Evolutionary conservation across 2,113 vertebrate genomes (phyloP), one percentile per base, ranked within the genome.

Genomic region (Empidonax traillii): DNA sequence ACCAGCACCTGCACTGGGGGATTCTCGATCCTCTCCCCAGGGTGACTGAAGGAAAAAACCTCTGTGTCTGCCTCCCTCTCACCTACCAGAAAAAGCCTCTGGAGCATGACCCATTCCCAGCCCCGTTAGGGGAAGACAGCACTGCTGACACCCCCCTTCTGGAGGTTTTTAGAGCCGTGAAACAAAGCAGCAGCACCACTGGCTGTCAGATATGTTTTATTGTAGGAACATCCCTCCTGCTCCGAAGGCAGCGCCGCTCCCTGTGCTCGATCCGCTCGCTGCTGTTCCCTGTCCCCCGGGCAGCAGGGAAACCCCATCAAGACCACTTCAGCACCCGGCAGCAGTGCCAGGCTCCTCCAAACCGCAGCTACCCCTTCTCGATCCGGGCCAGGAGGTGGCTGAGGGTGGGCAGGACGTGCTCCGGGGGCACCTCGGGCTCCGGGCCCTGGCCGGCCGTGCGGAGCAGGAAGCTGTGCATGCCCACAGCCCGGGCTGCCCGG

Each of bases 391-490:
- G 91, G 72, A 98, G 93, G 74, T 97, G 96, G 55, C 92, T 8
- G 8, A 98, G 94, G 0, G 97, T 97, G 65, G 97, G 96, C 25
- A 98, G 97, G 51, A 98, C 2, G 22, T 98, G 97, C 37, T 96
- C 96, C 2, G 94, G 20, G 11, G 98, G 98, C n/a, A 98, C 59
- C 31, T 80, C 59, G 0, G 46, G 85, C 73, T 89, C 71, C 4
- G 7, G 8, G 6, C 44, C 44, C 5, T 63, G 81, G 47, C 66
- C 30, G 0, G 84, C 52, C 1, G 97, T 65, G 83, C 93, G 93
- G 28, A 99, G 96, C 39, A 99, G 98, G 87, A 98, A 98, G 85
- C 98, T 96, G 11, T 97, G 98, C 97, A 99, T 99, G 56, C 99
- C 99, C 24, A 97, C 88, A 3, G 98, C 98, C 2, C 96, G 97